Evolutionary conservation across 2,113 vertebrate genomes (phyloP).

Genomic region (Cyrtonyx montezumae): DNA sequence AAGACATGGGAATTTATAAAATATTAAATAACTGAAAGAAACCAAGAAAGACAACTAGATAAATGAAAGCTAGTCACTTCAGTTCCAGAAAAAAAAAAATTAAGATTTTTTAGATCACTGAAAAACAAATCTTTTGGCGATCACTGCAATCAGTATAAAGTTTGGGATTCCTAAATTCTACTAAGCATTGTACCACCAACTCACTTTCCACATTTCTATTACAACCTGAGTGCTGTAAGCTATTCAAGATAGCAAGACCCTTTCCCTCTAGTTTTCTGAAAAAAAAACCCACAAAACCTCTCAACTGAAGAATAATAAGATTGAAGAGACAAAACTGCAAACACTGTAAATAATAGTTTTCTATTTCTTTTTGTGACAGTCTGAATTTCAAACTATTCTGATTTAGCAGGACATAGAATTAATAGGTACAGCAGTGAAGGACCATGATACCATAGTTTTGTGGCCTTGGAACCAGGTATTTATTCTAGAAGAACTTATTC

Average conservation of each 20-base stretch:
- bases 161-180: background rate
- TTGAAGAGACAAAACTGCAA: background rate
- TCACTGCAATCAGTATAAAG: background rate
- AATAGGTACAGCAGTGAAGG: background rate
- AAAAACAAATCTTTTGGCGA: background rate
- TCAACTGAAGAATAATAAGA: background rate
- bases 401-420: background rate
- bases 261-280: background rate
- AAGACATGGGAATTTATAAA: background rate
- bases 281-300: background rate
- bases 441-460: accelerated
- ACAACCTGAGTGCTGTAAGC: accelerated
- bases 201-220: background rate
- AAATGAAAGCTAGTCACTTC: background rate
- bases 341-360: background rate
- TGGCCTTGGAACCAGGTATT: background rate
- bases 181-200: background rate
- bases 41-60: background rate
- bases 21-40: background rate
- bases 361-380: background rate
- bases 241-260: background rate
- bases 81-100: background rate
- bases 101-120: background rate
- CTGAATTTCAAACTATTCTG: background rate
- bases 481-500: background rate